Evolutionary conservation across 2,888 invertebrate genomes (phyloP), one percentile per base, ranked within the genome.

Genomic region (Xanthia togata): DNA sequence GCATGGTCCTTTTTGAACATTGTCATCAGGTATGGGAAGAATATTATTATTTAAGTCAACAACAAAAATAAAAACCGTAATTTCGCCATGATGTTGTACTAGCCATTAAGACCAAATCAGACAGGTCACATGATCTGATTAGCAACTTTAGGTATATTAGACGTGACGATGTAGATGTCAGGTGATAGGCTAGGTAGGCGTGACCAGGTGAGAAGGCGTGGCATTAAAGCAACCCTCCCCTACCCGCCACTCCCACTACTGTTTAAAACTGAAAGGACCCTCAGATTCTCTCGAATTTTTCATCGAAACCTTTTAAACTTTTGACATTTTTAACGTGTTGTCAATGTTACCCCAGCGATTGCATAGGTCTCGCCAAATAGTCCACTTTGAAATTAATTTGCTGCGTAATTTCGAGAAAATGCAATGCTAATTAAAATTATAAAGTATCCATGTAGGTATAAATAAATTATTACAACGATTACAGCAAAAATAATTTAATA

Each of bases 121-220:
- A 35, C 4, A 59, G 41, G 31, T 64, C n/a, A 63, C 59, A 41
- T 68, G 55, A 68, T 76, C 70, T 59, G 35, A 74, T 68, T 74
- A 80, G 26, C 26, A 70, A 53, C 60, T 70, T 67, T 81, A 65
- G 81, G 81, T 80, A 81, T 35, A 68, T 55, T n/a, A 80, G 41
- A 75, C 60, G 68, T 81, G 64, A 70, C 68, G 70, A 72, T 79
- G 65, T 70, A 76, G 75, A 74, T 73, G 78, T 79, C 74, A 85
- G 87, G 84, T 83, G 86, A 78, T 88, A 87, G 85, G 83, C 84
- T 83, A 81, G 77, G 89, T 89, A 89, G 93, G 93, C 93, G 93
- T 92, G 87, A 85, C 86, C 89, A 88, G 91, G 92, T 93, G 88
- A 90, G 90, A 89, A 88, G 93, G 93, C 92, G 93, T 92, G 87